Evolutionary conservation across 30 jellyfish, hydroid and myxozoan species (phyloP).

Genomic region (Aurelia coerulea): DNA sequence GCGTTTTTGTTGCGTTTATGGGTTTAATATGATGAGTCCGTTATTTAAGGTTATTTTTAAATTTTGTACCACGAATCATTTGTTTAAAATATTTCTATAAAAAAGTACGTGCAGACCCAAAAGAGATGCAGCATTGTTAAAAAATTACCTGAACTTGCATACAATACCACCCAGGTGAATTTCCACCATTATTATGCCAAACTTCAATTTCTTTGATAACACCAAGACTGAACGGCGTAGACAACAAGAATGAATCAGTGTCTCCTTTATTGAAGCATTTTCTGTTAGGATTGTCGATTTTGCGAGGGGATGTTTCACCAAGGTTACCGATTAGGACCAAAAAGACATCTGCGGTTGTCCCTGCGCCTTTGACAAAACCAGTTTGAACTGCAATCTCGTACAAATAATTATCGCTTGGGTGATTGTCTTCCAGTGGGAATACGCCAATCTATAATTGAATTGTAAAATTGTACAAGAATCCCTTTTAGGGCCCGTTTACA

Average conservation of each 20-base stretch:
- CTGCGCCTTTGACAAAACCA: slow-evolving; percentile 73
- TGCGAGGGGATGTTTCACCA: slow-evolving; percentile 92
- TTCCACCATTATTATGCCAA: slow-evolving; percentile 91
- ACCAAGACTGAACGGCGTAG: slow-evolving; percentile 94
- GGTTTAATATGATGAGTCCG: too few relatives aligned
- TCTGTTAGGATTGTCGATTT: slow-evolving; percentile 62
- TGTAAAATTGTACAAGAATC: too few relatives aligned
- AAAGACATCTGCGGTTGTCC: slow-evolving; percentile 90
- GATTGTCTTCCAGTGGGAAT: slow-evolving; percentile 84
- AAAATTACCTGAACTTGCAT: slow-evolving; percentile 85
- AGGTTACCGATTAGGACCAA: slow-evolving; percentile 65
- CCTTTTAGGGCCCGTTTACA: too few relatives aligned
- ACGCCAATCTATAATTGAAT: slow-evolving; percentile 68
- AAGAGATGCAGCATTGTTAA: neutral
- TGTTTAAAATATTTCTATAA: too few relatives aligned
- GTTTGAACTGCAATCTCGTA: slow-evolving; percentile 91
- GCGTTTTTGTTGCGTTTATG: too few relatives aligned
- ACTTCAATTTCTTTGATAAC: slow-evolving; percentile 62
- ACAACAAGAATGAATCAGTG: slow-evolving; percentile 74
- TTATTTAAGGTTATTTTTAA: too few relatives aligned
- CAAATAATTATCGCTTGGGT: slow-evolving; percentile 81
- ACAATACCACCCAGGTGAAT: slow-evolving; percentile 96
- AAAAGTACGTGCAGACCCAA: too few relatives aligned
- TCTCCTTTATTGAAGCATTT: slow-evolving; percentile 85
- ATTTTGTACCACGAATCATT: too few relatives aligned